Evolutionary conservation across 2,113 vertebrate species (phyloP), one percentile per base, ranked within the genome.

Genomic region (Archocentrus centrarchus): DNA sequence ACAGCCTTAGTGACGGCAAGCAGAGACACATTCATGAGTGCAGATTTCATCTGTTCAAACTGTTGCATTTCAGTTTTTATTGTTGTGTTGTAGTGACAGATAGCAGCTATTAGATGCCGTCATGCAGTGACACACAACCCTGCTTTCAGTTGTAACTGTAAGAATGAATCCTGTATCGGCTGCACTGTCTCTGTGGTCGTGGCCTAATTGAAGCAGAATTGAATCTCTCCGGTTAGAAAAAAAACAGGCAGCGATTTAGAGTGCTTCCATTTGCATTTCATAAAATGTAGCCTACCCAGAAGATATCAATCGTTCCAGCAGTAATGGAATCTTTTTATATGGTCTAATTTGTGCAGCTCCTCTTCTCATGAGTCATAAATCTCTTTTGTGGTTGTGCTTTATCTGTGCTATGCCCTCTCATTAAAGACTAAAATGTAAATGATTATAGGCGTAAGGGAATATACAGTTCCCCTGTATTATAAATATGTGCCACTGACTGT

Each of bases 321-420:
- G 80, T 93, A 92, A 94, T 94, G 89, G 85, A 88, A 92, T 93
- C 89, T 91, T 91, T 91, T 91, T 77, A 88, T 86, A 68, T n/a
- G 22, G 44, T 63, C 39, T 89, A 84, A 92, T 93, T 93, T 88
- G 87, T 82, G 79, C 81, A 68, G 85, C 83, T 84, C 64, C 75
- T 66, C 80, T 81, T 88, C 62, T 87, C 58, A 24, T 84, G 77
- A 89, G 68, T 91, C 89, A 81, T 89, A 68, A 81, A 55, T 82
- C 82, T 89, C 55, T 22, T 80, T 79, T 81, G 84, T 79, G 87
- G 78, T 27, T 75, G 1, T 2, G 8, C 47, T 83, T 85, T 59
- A 81, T 88, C 76, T 80, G 22, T 14, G 37, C 83, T 86, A 9
- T 75, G 75, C 30, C 79, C 61, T 90, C 58, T 90, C 66, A 75